A percentile compares a stretch with the other conserved stretches of the same genome.
phyloP scores from a whole-genome alignment of 35 echinoderm and acorn worm species.

The Holothuria glaberrima region DNA sequence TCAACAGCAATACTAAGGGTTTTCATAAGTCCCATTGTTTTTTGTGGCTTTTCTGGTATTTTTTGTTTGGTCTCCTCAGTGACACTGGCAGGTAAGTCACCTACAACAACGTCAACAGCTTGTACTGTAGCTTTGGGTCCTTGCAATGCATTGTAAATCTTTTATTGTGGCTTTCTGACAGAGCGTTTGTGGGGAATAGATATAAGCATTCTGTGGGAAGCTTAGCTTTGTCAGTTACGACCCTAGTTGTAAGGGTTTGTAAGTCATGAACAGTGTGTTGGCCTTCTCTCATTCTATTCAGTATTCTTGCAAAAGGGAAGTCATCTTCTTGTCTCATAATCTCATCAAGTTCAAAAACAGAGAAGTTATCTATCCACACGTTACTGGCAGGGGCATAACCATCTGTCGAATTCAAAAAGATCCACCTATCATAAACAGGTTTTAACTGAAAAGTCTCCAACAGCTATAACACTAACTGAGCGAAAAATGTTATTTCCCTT shows the following conservation, averaged over 20 bases:
- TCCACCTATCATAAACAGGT: constrained; percentile 1
- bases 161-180: too few species aligned
- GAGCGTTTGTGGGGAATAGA: too few species aligned
- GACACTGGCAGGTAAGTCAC: not conserved
- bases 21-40: not conserved
- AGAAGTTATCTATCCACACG: constrained; percentile 67
- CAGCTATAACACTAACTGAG: constrained; percentile 1
- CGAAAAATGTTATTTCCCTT: constrained; percentile 12
- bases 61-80: not conserved
- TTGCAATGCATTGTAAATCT: too few species aligned
- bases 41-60: not conserved
- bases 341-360: constrained; percentile 48
- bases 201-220: too few species aligned
- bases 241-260: too few species aligned
- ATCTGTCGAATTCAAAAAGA: not conserved
- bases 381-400: not conserved
- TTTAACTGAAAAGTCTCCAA: constrained; percentile 32
- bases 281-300: constrained; percentile 64
- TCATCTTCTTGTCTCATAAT: constrained; percentile 94
- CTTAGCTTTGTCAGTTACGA: too few species aligned
- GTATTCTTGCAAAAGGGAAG: constrained; percentile 60
- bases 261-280: too few species aligned
- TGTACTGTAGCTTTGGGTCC: not conserved
- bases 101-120: not conserved
- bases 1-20: not conserved